These are phyloP conservation scores for Drosophila mauritiana DNA, from an alignment of 1,140 invertebrate genomes.

Conservation along the genomic window DNA sequence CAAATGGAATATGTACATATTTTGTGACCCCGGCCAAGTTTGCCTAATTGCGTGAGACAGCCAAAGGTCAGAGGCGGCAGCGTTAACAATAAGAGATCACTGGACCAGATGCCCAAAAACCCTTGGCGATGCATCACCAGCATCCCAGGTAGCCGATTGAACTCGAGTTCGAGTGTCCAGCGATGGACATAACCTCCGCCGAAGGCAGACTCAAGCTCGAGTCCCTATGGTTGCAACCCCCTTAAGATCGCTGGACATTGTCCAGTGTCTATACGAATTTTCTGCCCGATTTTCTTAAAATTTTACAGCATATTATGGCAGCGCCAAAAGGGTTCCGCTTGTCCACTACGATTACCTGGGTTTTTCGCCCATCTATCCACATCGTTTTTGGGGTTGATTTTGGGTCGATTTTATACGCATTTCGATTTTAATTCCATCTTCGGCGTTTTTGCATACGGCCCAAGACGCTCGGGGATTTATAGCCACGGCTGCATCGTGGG, in stretches of 20 bases:
- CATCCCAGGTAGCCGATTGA: slow-evolving; percentile 54
- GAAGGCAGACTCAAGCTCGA: slow-evolving; percentile 25
- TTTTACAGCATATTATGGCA: slow-evolving; percentile 54
- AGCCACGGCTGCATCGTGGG: slow-evolving; percentile 62
- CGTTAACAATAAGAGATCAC: slow-evolving; percentile 47
- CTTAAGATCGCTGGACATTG: slow-evolving; percentile 44
- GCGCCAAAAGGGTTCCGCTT: slow-evolving; percentile 65
- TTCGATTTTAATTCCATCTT: slow-evolving; percentile 55
- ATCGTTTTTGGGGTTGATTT: slow-evolving; percentile 57
- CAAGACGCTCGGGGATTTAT: slow-evolving; percentile 44
- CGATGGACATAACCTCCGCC: slow-evolving; percentile 57
- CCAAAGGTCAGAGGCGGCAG: slow-evolving; percentile 61
- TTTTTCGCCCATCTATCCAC: slow-evolving; percentile 1
- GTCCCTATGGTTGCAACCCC: slow-evolving; percentile 49
- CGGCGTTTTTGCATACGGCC: slow-evolving; percentile 69
- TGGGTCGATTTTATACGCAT: slow-evolving; percentile 76
- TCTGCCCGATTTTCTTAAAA: slow-evolving; percentile 75
- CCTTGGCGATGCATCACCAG: slow-evolving; percentile 6
- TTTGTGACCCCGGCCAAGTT: slow-evolving; percentile 66
- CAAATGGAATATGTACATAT: slow-evolving; percentile 53
- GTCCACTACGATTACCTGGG: slow-evolving; percentile 58
- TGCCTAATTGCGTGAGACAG: slow-evolving; percentile 71
- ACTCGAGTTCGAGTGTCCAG: slow-evolving; percentile 61
- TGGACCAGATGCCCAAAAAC: slow-evolving; percentile 38
- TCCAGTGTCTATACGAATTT: slow-evolving; percentile 59